Evolutionary conservation across 1,140 invertebrate genomes (phyloP), one percentile per base, ranked within the genome.

Genomic region (Hylaeus anthracinus): DNA sequence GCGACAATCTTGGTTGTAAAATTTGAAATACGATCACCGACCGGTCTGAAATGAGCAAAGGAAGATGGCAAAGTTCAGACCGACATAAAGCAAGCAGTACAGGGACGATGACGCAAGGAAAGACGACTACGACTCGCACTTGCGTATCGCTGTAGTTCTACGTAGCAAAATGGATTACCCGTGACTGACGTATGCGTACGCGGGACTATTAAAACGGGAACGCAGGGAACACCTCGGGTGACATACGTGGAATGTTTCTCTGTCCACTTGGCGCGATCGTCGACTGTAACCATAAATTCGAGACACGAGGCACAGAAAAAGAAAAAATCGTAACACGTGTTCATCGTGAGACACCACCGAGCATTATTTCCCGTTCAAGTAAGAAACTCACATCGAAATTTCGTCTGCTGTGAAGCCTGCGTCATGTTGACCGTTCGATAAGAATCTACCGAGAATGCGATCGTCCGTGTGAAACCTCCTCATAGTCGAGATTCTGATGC

Each of bases 301-400:
- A 10, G 8, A 15, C 26, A n/a, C 5, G 4, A 51, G 14, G 0
- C 8, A n/a, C 43, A 48, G 5, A 15, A 9, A 9, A 41, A 65
- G 10, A 64, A 72, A 65, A 37, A 72, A 72, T 72, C 43, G 26
- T 45, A 26, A 72, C 77, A 79, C 77, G 48, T 72, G 60, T 51
- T 39, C 26, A 26, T 53, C 6, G n/a, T 55, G 9, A 65, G 9
- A 26, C 63, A 60, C 53, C 63, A 60, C 53, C 41, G 70, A 2
- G 6, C 10, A 5, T 8, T 0, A 10, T 10, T 39, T 26, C 60
- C n/a, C 8, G 14, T 61, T 15, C 51, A 14, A 64, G 37, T 15
- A 10, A 51, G 15, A 66, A 79, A 90, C 89, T 90, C 83, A 90
- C 90, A 90, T 88, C 89, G 87, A 82, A 90, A 90, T 77, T 90